Evolutionary conservation across 2,888 invertebrate species (phyloP), one percentile per base, ranked within the genome.

Genomic region (Dicyrtomina minuta): DNA sequence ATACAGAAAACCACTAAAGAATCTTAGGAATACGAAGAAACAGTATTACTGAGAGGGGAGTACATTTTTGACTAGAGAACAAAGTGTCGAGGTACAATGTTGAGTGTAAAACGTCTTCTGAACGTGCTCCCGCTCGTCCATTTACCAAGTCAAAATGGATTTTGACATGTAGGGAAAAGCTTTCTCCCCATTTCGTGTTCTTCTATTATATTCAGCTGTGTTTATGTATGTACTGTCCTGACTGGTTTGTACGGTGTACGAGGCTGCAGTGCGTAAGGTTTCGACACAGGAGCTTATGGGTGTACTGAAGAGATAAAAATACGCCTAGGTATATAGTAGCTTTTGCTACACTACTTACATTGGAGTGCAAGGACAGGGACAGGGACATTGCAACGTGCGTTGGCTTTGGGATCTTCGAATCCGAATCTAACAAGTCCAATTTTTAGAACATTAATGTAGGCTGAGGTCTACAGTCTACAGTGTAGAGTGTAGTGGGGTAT

Each of bases 111-210:
- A n/a, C 13, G 13, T 41, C 43, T 20, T 20, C 46, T 46, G 6
- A 5, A 8, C 46, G 5, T 46, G n/a, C 46, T 46, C 13, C 46
- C 17, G n/a, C 46, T 46, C 46, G 5, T 46, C 46, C 46, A 46
- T 53, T 39, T 17, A 12, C 24, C 24, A 5, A 64, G 39, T 53
- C 64, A 64, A 70, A 68, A 70, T 70, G 65, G 51, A 70, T 70
- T 70, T 70, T 70, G 70, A 70, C 70, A 65, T 69, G 65, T 65
- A 65, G 70, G 58, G 53, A 70, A 70, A 70, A 70, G 70, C 70
- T 70, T 70, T 70, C 55, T 53, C 70, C 46, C 51, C 64, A 53
- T 24, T 24, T 24, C n/a, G 15, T 44, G 13, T 41, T 13, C 13
- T 41, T 41, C 8, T 41, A 41, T 13, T 41, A 13, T 41, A 41